Conservation (phyloP, 2,888 invertebrate genomes). For the Lepeophtheirus nordmannii region DNA sequence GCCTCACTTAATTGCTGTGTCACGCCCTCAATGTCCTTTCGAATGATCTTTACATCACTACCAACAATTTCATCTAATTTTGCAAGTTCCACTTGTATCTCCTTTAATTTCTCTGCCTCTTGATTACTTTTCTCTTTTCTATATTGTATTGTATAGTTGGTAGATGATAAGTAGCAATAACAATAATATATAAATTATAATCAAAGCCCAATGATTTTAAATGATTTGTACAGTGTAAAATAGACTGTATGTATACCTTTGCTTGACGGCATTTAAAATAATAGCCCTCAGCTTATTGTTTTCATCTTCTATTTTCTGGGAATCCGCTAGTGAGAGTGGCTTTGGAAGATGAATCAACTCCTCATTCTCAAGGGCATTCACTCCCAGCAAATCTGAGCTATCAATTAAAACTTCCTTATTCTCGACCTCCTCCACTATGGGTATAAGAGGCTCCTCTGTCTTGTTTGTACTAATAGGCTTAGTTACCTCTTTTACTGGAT, state of each 20-base stretch:
- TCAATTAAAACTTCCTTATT: background rate
- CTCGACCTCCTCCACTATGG: background rate
- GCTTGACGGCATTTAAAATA: background rate
- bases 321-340: background rate
- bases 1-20: background rate
- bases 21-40: background rate
- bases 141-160: too few species aligned
- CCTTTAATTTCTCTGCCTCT: background rate
- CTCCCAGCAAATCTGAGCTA: background rate
- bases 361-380: background rate
- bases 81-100: background rate
- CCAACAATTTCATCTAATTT: constrained; percentile 2
- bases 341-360: background rate
- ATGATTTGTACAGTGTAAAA: background rate
- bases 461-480: background rate
- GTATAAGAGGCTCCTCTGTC: background rate
- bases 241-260: too few species aligned
- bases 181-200: too few species aligned
- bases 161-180: too few species aligned
- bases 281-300: background rate
- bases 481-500: too few species aligned
- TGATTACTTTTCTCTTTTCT: background rate
- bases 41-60: background rate
- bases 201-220: background rate
- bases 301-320: background rate